Base-by-base conservation (phyloP, 2,797 vertebrate genomes). In the Pelodytes ibericus region DNA sequence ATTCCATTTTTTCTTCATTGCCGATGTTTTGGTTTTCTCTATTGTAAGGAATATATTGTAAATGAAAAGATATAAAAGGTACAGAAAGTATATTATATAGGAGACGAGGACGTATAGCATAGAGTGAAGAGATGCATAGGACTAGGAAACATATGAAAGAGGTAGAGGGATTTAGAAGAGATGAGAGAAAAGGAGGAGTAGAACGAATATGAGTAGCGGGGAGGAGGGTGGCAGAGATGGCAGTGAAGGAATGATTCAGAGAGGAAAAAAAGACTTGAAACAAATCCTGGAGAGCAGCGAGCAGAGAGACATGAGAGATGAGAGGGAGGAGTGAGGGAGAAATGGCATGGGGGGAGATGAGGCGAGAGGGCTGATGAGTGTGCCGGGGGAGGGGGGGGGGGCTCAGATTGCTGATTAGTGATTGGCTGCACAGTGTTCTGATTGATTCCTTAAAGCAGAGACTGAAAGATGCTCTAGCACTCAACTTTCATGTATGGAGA, bases 351-450 rank as follows among this genome's bases (percentile, higher is more conserved):
- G 57, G 64, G 25, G 56, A 16, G 25, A 33, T 24, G 39, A 10
- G 18, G 11, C 8, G 18, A 22, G 76, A 30, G 51, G 62, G 69
- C 2, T 16, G 30, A 73, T 30, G 70, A 68, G 31, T 67, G 39
- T 61, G 76, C 63, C 44, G 9, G 44, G 72, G 41, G 41, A n/a
- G n/a, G 41, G 41, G 41, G 1, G 41, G 41, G 41, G 70, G 76
- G 76, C 41, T 22, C 70, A 68, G 56, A 73, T 63, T 67, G 31
- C 76, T 79, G 76, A 79, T 79, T 79, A 79, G 63, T 72, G 70
- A 79, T 73, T 79, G 76, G 76, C 70, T 62, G 63, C 20, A 71
- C 76, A 71, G 47, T 62, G 30, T 33, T 31, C 70, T 73, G 70
- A 68, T 78, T 73, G 70, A 79, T 79, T 78, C 70, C 59, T 67